phyloP scores from a whole-genome alignment of 2,113 vertebrate species.

The Tautogolabrus adspersus region DNA sequence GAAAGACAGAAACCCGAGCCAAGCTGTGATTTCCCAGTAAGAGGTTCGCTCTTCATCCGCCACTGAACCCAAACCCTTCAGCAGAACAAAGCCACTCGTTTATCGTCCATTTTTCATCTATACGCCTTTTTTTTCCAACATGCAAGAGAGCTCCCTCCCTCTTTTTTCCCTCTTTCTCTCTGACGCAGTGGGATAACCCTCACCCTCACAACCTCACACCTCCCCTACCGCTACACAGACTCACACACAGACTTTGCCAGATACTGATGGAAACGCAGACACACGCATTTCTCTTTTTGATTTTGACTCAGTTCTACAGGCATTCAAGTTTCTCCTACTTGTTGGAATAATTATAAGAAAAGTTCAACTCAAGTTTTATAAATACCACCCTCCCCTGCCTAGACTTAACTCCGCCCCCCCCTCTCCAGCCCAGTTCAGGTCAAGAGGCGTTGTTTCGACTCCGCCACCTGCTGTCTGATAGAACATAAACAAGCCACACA shows the following conservation, averaged over 20 bases:
- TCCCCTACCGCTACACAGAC: slow-evolving; percentile 29
- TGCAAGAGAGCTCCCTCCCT: slow-evolving; percentile 35
- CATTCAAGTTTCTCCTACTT: neutral
- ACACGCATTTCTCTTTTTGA: neutral
- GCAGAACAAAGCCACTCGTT: slow-evolving; percentile 68
- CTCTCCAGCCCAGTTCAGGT: slow-evolving; percentile 30
- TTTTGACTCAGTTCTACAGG: neutral
- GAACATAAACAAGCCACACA: slow-evolving; percentile 75
- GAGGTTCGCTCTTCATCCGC: slow-evolving; percentile 60
- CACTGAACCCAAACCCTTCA: slow-evolving; percentile 43
- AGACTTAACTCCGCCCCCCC: slow-evolving; percentile 35
- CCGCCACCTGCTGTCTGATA: slow-evolving; percentile 82
- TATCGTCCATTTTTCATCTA: slow-evolving; percentile 61
- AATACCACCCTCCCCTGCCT: neutral
- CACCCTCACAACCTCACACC: slow-evolving; percentile 58
- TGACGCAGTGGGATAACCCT: slow-evolving; percentile 60
- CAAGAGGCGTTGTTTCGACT: slow-evolving; percentile 59
- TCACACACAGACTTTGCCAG: slow-evolving; percentile 29
- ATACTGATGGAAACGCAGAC: slow-evolving; percentile 25
- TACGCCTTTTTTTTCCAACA: slow-evolving; percentile 32
- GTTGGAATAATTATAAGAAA: neutral
- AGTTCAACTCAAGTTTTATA: slow-evolving; percentile 18
- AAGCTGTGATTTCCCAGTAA: slow-evolving; percentile 67
- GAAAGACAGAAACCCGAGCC: slow-evolving; percentile 51
- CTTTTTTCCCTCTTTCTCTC: slow-evolving; percentile 36